A percentile compares a stretch with the other conserved stretches of the same genome.
phyloP scores from a whole-genome alignment of 2,797 vertebrate species.

The Gallinago solitaria region DNA sequence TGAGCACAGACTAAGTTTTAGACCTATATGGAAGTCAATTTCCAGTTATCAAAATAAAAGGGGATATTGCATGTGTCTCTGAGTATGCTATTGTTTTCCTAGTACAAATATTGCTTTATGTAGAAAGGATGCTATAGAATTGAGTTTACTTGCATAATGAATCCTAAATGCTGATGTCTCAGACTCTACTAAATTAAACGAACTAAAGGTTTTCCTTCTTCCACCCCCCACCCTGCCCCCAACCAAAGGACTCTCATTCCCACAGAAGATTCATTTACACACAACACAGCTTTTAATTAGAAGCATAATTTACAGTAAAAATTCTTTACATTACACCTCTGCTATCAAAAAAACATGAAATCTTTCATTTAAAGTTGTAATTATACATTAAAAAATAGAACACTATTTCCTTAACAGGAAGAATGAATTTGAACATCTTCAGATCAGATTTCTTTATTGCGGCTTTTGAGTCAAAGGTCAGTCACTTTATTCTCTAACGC shows the following conservation, averaged over 20 bases:
- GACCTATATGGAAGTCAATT: conserved; percentile 35
- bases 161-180: conserved; percentile 69
- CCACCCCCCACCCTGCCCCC: conserved; percentile 56
- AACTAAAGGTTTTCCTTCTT: conserved; percentile 51
- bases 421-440: conserved; percentile 77
- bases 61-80: conserved; percentile 71
- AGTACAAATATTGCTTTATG: conserved; percentile 75
- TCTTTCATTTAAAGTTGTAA: conserved; percentile 76
- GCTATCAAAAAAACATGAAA: conserved; percentile 72
- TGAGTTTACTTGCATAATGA: conserved; percentile 73
- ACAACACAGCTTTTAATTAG: conserved; percentile 76
- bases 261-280: conserved; percentile 72
- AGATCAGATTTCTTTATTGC: conserved; percentile 73
- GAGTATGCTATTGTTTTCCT: conserved; percentile 59
- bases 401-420: conserved; percentile 78
- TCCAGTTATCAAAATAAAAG: conserved; percentile 69
- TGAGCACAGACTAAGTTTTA: conserved; percentile 6
- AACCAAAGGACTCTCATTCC: conserved; percentile 62
- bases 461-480: conserved; percentile 87
- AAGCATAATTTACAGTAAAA: conserved; percentile 80
- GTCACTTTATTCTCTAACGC: conserved; percentile 98
- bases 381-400: conserved; percentile 80
- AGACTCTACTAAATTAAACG: conserved; percentile 62
- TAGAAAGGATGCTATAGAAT: conserved; percentile 66
- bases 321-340: conserved; percentile 76